These are phyloP conservation scores for Orthosia gothica DNA, from an alignment of 2,888 invertebrate genomes.

Conservation along the genomic window DNA sequence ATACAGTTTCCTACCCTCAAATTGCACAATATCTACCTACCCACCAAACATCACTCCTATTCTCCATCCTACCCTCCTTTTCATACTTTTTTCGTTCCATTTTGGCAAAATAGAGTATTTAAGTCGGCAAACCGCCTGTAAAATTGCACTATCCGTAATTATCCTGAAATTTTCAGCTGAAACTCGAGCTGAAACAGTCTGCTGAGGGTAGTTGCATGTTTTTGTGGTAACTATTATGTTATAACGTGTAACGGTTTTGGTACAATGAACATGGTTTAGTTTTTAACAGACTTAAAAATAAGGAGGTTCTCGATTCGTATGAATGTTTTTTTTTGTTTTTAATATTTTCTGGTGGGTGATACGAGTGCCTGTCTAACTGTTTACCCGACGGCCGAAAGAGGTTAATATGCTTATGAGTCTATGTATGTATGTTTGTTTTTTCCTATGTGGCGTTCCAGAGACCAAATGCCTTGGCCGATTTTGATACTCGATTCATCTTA, in stretches of 20 bases:
- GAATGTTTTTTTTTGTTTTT: neutral
- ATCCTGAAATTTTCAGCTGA: slow-evolving; percentile 72
- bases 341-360: neutral
- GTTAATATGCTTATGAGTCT: too few relatives aligned
- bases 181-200: slow-evolving; percentile 34
- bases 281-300: neutral
- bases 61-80: slow-evolving; percentile 42
- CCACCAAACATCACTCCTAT: slow-evolving; percentile 23
- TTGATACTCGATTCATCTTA: too few relatives aligned
- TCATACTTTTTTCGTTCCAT: slow-evolving; percentile 60
- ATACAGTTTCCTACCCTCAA: slow-evolving; percentile 31
- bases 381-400: too few relatives aligned
- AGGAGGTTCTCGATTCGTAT: too few relatives aligned
- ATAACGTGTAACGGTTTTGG: slow-evolving; percentile 20
- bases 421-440: too few relatives aligned
- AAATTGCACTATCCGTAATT: slow-evolving; percentile 85
- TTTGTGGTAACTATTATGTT: slow-evolving; percentile 40
- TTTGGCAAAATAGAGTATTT: slow-evolving; percentile 77
- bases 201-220: slow-evolving; percentile 37
- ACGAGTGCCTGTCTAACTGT: too few relatives aligned
- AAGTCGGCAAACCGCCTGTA: slow-evolving; percentile 73
- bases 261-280: slow-evolving; percentile 18
- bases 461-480: too few relatives aligned
- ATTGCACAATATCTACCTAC: slow-evolving; percentile 33
- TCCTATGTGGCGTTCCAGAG: too few relatives aligned